Evolutionary conservation across 1,140 invertebrate species (phyloP).

Genomic region (Procambarus clarkii): DNA sequence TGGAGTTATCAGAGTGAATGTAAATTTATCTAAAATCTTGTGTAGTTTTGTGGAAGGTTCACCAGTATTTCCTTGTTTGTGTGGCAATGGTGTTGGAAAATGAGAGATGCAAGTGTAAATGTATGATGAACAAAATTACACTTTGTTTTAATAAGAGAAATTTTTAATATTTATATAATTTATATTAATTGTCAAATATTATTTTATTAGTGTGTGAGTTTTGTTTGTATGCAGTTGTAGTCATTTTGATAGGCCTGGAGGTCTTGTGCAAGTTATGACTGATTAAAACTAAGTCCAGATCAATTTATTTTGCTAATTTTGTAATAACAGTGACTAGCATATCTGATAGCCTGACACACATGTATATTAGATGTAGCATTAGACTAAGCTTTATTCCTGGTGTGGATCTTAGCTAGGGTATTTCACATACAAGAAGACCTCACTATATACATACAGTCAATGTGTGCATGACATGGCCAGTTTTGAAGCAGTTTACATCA

Average conservation of each 20-base stretch:
- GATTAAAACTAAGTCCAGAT: not conserved
- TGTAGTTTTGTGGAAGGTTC: not conserved
- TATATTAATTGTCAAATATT: not conserved
- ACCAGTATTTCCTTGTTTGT: not conserved
- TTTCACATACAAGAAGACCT: not conserved
- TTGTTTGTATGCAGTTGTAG: not conserved
- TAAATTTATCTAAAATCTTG: not conserved
- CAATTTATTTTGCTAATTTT: constrained; percentile 2
- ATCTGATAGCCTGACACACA: not conserved
- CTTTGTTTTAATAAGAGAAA: not conserved
- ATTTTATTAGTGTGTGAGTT: not conserved
- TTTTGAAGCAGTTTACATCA: not conserved
- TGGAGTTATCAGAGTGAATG: not conserved
- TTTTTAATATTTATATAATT: not conserved
- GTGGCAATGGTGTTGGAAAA: not conserved
- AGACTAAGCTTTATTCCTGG: not conserved
- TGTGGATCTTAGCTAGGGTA: not conserved
- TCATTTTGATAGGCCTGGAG: not conserved
- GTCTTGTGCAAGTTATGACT: not conserved
- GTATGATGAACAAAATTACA: not conserved
- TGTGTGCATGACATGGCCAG: constrained; percentile 4
- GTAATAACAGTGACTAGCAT: not conserved
- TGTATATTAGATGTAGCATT: not conserved
- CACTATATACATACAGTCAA: not conserved
- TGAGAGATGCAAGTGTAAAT: not conserved